Conservation (phyloP, 1,140 invertebrate genomes). For the Drosophila lacertosa region DNA sequence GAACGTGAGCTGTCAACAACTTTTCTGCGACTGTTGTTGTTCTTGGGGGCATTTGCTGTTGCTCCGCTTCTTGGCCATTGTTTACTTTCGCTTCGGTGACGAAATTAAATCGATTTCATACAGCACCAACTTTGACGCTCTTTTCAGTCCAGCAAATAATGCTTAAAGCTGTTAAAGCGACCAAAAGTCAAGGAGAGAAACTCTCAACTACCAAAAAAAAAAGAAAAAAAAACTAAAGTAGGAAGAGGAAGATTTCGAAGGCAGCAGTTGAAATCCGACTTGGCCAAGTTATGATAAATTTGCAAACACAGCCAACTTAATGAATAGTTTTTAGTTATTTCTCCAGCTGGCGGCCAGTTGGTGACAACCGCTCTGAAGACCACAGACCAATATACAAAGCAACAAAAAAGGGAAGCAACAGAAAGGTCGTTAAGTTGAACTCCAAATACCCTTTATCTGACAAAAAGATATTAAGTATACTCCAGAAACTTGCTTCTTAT, state of each 20-base stretch:
- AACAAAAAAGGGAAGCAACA: neutral
- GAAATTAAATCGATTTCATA: constrained; percentile 76
- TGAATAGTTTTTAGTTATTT: constrained; percentile 58
- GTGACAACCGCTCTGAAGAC: constrained; percentile 45
- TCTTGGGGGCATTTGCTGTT: constrained; percentile 10
- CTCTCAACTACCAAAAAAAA: neutral
- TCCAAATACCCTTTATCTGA: neutral
- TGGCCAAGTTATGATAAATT: constrained; percentile 73
- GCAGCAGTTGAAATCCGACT: constrained; percentile 47
- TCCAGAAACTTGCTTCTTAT: too few species aligned
- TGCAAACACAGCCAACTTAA: constrained; percentile 75
- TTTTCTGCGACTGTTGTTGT: constrained; percentile 46
- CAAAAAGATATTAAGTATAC: too few species aligned
- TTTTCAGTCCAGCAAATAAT: constrained; percentile 12
- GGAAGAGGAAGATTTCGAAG: constrained; percentile 22
- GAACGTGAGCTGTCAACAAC: constrained; percentile 81
- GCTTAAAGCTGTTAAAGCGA: constrained; percentile 53
- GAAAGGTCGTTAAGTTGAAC: neutral
- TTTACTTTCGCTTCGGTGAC: constrained; percentile 71
- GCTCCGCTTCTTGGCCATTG: constrained; percentile 40
- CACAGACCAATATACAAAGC: constrained; percentile 33
- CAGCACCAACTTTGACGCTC: constrained; percentile 41
- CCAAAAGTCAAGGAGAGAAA: constrained; percentile 6
- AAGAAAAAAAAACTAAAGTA: too few species aligned
- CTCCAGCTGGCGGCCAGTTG: constrained; percentile 24